Conservation (phyloP, 2,113 vertebrate genomes). For the Sporophila hypoxantha region DNA sequence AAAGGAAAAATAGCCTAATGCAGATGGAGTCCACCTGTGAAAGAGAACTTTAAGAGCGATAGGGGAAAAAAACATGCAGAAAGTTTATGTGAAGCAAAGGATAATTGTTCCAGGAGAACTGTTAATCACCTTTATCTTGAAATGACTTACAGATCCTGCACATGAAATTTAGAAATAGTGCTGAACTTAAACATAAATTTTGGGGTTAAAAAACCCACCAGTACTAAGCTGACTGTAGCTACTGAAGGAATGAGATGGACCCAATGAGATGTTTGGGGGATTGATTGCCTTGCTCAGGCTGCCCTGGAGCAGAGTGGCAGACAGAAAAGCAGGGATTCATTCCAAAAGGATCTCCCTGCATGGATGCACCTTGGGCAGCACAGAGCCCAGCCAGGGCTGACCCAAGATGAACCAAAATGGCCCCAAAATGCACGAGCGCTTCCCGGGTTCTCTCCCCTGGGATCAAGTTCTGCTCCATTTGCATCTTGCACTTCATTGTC, state of each 20-base stretch:
- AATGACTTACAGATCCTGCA: not conserved
- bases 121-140: not conserved
- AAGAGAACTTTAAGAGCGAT: not conserved
- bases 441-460: too few species aligned
- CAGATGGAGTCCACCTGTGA: not conserved
- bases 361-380: not conserved
- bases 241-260: not conserved
- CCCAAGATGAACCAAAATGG: not conserved
- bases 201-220: not conserved
- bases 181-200: not conserved
- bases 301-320: not conserved
- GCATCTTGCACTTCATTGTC: too few species aligned
- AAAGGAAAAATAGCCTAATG: not conserved
- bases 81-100: not conserved
- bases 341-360: not conserved
- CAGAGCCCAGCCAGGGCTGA: not conserved
- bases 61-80: not conserved
- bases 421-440: too few species aligned
- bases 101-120: not conserved
- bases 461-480: too few species aligned
- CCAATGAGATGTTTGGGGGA: not conserved
- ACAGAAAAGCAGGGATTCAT: not conserved
- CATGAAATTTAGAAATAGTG: not conserved
- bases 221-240: not conserved
- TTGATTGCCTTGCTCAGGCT: not conserved